Percentiles rank a stretch among this genome's conserved stretches.
phyloP scores from a whole-genome alignment of 1,140 invertebrate species.

The Drusus annulatus region DNA sequence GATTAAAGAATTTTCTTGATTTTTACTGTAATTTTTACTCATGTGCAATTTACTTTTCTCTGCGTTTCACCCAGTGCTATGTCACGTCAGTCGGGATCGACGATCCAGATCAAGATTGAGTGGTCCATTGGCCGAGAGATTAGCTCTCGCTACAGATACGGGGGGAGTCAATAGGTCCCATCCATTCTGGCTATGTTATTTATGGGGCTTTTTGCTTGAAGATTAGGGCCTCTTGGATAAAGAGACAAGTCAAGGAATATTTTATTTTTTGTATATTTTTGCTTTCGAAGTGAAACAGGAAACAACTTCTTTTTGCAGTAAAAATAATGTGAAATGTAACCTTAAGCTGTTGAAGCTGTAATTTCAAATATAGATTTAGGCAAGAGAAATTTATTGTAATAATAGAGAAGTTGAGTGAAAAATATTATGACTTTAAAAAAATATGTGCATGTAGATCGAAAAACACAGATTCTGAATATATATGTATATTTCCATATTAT shows the following conservation, averaged over 20 bases:
- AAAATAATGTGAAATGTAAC: too few species aligned
- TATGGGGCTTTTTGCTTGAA: not conserved
- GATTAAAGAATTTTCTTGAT: too few species aligned
- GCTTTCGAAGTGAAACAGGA: too few species aligned
- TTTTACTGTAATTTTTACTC: not conserved
- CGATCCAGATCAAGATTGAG: slow-evolving; percentile 50
- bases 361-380: too few species aligned
- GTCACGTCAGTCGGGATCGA: slow-evolving; percentile 4
- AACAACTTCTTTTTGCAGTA: too few species aligned
- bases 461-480: too few species aligned
- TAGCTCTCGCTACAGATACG: slow-evolving; percentile 42
- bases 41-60: not conserved
- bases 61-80: not conserved
- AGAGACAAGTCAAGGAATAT: not conserved
- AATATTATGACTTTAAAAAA: too few species aligned
- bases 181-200: slow-evolving; percentile 21
- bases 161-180: slow-evolving; percentile 46
- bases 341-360: too few species aligned
- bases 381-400: too few species aligned
- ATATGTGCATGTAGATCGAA: too few species aligned
- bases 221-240: not conserved
- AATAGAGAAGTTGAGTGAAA: too few species aligned
- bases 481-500: too few species aligned
- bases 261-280: not conserved
- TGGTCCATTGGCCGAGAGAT: slow-evolving; percentile 49